These are phyloP conservation scores for Hermodice carunculata DNA, from an alignment of 2,888 invertebrate genomes.

Conservation along the genomic window DNA sequence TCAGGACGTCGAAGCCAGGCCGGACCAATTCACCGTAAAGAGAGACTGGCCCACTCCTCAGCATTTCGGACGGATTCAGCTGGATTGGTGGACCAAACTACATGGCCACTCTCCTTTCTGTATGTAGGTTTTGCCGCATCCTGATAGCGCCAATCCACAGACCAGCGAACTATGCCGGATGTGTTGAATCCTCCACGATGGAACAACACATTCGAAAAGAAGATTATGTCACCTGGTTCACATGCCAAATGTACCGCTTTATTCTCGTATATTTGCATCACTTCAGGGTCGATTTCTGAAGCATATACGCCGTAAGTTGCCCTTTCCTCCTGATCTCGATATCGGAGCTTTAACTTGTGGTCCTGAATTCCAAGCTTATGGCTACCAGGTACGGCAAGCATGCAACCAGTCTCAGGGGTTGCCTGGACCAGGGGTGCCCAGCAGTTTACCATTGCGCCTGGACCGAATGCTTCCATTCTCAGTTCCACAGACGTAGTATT, in stretches of 20 bases:
- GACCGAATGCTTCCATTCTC: constrained; percentile 7
- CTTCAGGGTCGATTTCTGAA: constrained; percentile 4
- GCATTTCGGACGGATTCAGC: background rate
- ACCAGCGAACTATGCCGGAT: constrained; percentile 9
- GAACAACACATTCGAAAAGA: constrained; percentile 6
- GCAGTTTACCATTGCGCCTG: background rate
- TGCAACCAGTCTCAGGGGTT: background rate
- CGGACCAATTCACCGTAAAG: too few species aligned
- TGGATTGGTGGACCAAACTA: constrained; percentile 10
- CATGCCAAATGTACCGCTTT: background rate
- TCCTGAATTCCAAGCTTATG: constrained; percentile 5
- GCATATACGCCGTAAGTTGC: constrained; percentile 2
- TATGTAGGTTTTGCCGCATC: background rate
- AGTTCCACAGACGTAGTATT: background rate
- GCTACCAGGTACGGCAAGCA: constrained; percentile 5
- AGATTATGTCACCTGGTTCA: background rate
- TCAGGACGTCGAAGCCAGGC: too few species aligned
- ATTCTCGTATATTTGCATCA: background rate
- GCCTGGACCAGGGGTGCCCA: constrained; percentile 11
- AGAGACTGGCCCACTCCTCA: background rate
- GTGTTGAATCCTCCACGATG: constrained; percentile 5
- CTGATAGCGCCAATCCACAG: constrained; percentile 10
- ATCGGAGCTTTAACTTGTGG: background rate
- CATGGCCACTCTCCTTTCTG: background rate
- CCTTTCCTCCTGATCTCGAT: background rate